Conservation (phyloP, 2,797 vertebrate species). For the Sebastiscus albofasciatus region DNA sequence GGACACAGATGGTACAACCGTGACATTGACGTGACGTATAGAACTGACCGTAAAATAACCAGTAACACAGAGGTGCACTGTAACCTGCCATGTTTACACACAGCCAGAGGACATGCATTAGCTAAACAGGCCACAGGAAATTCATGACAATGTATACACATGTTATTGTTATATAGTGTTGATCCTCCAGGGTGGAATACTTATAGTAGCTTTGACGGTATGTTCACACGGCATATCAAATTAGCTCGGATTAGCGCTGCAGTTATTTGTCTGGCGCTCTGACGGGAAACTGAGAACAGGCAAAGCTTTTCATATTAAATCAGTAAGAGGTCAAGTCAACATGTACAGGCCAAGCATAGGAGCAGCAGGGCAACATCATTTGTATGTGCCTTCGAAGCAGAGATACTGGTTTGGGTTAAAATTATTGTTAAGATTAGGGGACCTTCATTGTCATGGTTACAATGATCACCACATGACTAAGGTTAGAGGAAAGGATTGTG, state of each 20-base stretch:
- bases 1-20: not conserved
- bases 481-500: not conserved
- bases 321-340: not conserved
- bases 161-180: not conserved
- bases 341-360: not conserved
- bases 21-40: not conserved
- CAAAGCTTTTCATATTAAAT: not conserved
- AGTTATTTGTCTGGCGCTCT: not conserved
- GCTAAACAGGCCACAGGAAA: not conserved
- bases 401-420: not conserved
- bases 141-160: not conserved
- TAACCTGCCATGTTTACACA: not conserved
- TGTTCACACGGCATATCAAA: not conserved
- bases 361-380: too few species aligned
- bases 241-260: not conserved
- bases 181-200: not conserved
- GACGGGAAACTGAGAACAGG: not conserved
- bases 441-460: too few species aligned
- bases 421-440: not conserved
- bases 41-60: conserved; percentile 17
- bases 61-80: not conserved
- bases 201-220: not conserved
- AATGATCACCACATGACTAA: not conserved
- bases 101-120: not conserved
- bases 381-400: not conserved